phyloP scores from a whole-genome alignment of 2,888 invertebrate genomes.

The Volucella zonaria region DNA sequence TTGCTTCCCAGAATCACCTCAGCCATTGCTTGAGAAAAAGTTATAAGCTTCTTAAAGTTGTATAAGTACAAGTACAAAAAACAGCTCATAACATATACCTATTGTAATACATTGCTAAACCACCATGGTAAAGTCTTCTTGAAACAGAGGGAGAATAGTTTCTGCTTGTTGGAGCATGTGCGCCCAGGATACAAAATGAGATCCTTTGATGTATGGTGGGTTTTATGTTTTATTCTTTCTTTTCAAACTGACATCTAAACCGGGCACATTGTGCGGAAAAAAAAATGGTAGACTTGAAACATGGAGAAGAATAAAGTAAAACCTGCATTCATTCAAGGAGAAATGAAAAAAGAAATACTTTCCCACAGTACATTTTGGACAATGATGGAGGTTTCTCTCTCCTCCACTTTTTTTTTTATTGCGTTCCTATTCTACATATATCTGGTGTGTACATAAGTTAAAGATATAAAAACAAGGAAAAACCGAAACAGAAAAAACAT shows the following conservation, averaged over 20 bases:
- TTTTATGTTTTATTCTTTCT: background rate
- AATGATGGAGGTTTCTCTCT: conserved; percentile 3
- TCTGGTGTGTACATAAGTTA: no score
- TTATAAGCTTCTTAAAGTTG: no score
- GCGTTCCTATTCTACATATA: no score
- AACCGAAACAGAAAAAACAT: no score
- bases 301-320: conserved; percentile 28
- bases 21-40: no score
- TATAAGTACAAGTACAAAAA: background rate
- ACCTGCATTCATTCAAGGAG: conserved; percentile 1
- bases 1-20: no score
- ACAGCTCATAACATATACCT: background rate
- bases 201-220: conserved; percentile 22
- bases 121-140: background rate
- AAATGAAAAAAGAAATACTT: conserved; percentile 4
- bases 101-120: background rate
- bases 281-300: background rate
- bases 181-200: conserved; percentile 4
- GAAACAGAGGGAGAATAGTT: conserved; percentile 17
- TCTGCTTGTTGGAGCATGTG: conserved; percentile 31
- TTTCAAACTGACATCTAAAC: background rate
- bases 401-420: no score
- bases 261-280: background rate
- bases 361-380: conserved; percentile 26
- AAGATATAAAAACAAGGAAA: no score